Base-by-base conservation (phyloP, 2,797 vertebrate species). In the Pogonophryne albipinna region DNA sequence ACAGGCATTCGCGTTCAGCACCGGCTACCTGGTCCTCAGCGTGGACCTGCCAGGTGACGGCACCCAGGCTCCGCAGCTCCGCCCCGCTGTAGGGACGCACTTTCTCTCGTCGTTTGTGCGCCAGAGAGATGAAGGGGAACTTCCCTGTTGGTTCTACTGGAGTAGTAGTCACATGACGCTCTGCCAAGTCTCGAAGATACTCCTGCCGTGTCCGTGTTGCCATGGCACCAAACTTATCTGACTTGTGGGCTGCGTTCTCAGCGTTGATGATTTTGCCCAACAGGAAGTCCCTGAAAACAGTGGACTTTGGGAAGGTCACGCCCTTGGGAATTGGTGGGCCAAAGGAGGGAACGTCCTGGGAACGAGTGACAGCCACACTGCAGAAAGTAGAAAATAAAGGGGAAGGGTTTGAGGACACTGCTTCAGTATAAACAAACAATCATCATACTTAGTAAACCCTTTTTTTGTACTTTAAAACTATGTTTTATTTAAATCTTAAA, bases 201-300 rank as follows among this genome's bases (percentile, higher is more conserved):
- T 99, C 98, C 89, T 99, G 98, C 42, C 98, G 96, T 0, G 98
- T 99, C 76, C 98, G 96, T 3, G 97, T 99, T 2, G 98, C 98
- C 98, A 99, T 99, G 3, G 97, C 97, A 0, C 97, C 96, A 60
- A 99, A 99, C 89, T 99, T 99, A 15, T 98, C 97, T 0, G 98
- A 99, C 89, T 99, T 99, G 85, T 99, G 97, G 80, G 97, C 98
- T 12, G 98, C 98, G 82, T 99, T 99, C 91, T 99, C 98, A 0
- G 96, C 98, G 74, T 99, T 99, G 85, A 99, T 98, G 78, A 99
- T 96, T 95, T 99, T 99, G 82, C 97, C 95, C 82, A 99, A 84
- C 72, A 99, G 95, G 90, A 99, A 99, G 96, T 99, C 98, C 96
- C 98, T 96, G 93, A 99, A 99, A 69, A 99, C 97, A 0, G 97